Percentiles rank a stretch among this genome's conserved stretches.
Conservation (phyloP, 2,797 vertebrate genomes). For the Aeoliscus strigatus region DNA sequence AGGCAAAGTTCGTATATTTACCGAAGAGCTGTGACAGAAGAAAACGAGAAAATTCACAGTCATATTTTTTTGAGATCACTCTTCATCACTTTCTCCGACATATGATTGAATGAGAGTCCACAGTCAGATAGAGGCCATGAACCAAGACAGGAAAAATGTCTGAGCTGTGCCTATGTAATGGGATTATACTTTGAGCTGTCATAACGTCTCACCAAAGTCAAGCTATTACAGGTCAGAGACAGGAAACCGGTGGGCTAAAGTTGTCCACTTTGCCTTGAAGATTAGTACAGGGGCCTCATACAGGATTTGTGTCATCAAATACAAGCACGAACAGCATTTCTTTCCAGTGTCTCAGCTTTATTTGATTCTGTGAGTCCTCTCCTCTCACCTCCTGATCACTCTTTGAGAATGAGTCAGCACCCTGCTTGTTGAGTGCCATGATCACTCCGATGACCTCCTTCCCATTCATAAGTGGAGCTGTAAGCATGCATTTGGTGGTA, state of each 20-base stretch:
- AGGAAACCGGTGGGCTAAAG: slow-evolving; percentile 33
- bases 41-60: background rate
- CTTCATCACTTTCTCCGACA: background rate
- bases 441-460: slow-evolving; percentile 86
- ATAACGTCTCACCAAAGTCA: slow-evolving; percentile 15
- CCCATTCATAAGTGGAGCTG: slow-evolving; percentile 71
- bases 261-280: slow-evolving; percentile 1
- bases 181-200: slow-evolving; percentile 45
- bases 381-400: slow-evolving; percentile 76
- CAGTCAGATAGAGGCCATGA: background rate
- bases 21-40: slow-evolving; percentile 78
- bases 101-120: background rate
- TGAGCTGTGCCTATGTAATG: slow-evolving; percentile 16
- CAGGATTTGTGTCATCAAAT: slow-evolving; percentile 3
- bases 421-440: slow-evolving; percentile 87
- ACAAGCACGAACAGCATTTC: background rate
- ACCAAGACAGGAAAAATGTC: slow-evolving; percentile 9
- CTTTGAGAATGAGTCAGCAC: slow-evolving; percentile 80
- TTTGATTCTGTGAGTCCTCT: too few species aligned
- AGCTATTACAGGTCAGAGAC: slow-evolving; percentile 33
- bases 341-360: too few species aligned
- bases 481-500: slow-evolving; percentile 81
- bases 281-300: slow-evolving; percentile 1
- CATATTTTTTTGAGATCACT: background rate
- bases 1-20: slow-evolving; percentile 83